Evolutionary conservation across 1,140 invertebrate species (phyloP), one percentile per base, ranked within the genome.

Genomic region (Drosophila subobscura): DNA sequence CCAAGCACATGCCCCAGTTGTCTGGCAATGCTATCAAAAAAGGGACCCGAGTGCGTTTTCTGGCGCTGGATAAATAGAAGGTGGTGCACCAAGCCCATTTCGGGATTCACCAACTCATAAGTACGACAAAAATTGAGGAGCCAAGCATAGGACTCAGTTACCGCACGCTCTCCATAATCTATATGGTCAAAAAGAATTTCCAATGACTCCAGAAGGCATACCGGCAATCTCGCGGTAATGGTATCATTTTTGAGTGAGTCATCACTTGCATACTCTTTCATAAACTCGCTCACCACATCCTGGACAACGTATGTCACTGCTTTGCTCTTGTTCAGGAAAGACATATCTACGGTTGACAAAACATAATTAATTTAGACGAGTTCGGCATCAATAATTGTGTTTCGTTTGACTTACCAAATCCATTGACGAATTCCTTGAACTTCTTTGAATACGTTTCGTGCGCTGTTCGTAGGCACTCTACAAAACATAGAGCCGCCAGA

Each of bases 401-500:
- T 12, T 22, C 5, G 4, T 5, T 23, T 4, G 0, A 1, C 65
- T 77, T 91, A 94, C 93, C 91, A 52, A 93, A 91, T 45, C 71
- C 66, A 67, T 89, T 89, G 3, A 94, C 79, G 52, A 79, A 94
- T 3, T 78, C 77, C 2, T 84, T 63, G 2, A 94, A 90, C 53
- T 93, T 92, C 5, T 89, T 90, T 1, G 81, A 65, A 60, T 92
- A 92, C 5, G 84, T 73, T 3, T 86, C 89, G 60, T 92, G 92
- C 2, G 94, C 91, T n/a, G 93, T 83, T 37, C 80, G 86, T 22
- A 93, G 89, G 46, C 94, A 92, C 68, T 93, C 91, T 55, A 92
- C 91, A 51, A 94, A 94, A 68, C 93, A 94, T 75, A 94, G 93
- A 12, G 93, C 63, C 12, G 92, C 92, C 7, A 92, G 58, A 41